Conservation (phyloP, 2,797 vertebrate species). For the Tangara arthus region DNA sequence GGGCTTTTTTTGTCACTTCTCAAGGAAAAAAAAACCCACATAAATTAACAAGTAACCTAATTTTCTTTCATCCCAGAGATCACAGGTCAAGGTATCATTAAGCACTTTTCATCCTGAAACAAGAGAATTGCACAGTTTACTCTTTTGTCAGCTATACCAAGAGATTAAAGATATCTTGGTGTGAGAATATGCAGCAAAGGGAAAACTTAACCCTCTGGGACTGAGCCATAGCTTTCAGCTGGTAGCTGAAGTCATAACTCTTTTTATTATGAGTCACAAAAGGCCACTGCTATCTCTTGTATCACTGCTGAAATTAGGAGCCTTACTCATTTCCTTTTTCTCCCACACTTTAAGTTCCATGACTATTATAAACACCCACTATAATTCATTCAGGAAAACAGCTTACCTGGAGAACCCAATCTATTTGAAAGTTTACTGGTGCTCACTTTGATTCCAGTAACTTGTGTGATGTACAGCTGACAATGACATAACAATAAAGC, state of each 20-base stretch:
- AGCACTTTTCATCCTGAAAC: not conserved
- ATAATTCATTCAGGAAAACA: not conserved
- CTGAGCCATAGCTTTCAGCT: not conserved
- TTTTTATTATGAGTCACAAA: slow-evolving; percentile 1
- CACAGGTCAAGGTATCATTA: not conserved
- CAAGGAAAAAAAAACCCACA: not conserved
- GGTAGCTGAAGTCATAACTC: not conserved
- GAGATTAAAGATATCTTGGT: not conserved
- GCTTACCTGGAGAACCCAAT: not conserved
- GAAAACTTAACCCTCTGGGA: not conserved
- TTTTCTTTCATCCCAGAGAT: not conserved
- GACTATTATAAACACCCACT: not conserved
- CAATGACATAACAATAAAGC: not conserved
- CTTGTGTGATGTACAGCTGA: not conserved
- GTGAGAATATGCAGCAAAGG: not conserved
- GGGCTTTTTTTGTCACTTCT: not conserved
- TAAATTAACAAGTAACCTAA: not conserved
- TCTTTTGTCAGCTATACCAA: not conserved
- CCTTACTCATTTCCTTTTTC: not conserved
- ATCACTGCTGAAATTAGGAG: not conserved
- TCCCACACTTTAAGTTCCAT: not conserved
- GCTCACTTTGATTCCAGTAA: not conserved
- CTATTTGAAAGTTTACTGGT: not conserved
- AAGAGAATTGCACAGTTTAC: not conserved
- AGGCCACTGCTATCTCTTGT: not conserved